Conservation (phyloP, 2,797 vertebrate species). For the Myotis planiceps region DNA sequence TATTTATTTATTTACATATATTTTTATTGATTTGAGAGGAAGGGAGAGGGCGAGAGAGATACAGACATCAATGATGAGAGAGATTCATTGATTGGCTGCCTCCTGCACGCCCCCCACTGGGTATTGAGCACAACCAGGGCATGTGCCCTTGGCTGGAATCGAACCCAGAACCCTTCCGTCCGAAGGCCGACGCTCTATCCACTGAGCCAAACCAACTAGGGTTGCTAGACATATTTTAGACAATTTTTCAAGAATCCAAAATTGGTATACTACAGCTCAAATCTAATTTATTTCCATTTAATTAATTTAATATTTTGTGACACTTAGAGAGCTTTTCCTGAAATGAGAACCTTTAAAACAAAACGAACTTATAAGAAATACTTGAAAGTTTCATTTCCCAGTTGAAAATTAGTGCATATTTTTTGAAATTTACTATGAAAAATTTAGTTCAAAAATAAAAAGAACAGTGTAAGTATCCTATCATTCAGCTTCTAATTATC, state of each 20-base stretch:
- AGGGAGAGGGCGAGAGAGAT: too few species aligned
- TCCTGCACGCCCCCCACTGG: too few species aligned
- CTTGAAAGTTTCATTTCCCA: constrained; percentile 14
- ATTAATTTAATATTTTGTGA: neutral
- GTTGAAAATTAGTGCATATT: constrained; percentile 1
- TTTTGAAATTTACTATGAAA: neutral
- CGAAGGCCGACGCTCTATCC: too few species aligned
- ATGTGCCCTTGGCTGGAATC: too few species aligned
- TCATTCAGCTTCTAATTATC: constrained; percentile 41
- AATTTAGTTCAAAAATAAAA: constrained; percentile 31
- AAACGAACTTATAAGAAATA: constrained; percentile 39
- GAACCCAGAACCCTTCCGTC: too few species aligned
- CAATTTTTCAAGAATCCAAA: constrained; percentile 32
- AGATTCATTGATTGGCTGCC: too few species aligned
- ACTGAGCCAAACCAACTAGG: too few species aligned
- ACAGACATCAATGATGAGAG: too few species aligned
- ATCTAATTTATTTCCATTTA: constrained; percentile 39
- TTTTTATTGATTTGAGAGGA: too few species aligned
- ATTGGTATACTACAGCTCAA: neutral
- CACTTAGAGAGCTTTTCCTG: neutral
- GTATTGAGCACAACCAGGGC: too few species aligned
- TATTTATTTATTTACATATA: too few species aligned
- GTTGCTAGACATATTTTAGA: neutral
- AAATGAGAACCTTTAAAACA: constrained; percentile 23
- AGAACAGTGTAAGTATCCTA: neutral